phyloP scores from a whole-genome alignment of 2,113 vertebrate species.

The Cardinalis cardinalis region DNA sequence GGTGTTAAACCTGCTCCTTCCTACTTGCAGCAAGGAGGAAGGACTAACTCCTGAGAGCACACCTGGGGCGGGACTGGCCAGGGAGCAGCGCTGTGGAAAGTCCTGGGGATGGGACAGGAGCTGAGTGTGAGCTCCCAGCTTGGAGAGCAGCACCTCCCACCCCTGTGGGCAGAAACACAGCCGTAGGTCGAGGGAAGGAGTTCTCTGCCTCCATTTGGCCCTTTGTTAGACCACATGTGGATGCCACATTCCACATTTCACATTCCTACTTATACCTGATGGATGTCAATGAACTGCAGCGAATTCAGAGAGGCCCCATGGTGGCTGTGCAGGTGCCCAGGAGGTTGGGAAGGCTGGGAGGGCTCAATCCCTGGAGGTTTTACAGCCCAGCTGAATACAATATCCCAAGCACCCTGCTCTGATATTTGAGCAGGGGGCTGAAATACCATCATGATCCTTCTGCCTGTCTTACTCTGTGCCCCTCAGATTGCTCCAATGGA shows the following conservation, averaged over 20 bases:
- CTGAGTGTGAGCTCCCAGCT: not conserved
- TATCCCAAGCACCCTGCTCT: not conserved
- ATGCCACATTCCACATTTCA: not conserved
- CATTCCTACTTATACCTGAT: not conserved
- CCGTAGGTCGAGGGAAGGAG: fast-evolving
- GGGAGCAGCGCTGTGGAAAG: not conserved
- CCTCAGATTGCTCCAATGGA: not conserved
- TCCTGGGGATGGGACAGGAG: not conserved
- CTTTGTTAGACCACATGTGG: fast-evolving
- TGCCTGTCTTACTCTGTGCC: not conserved
- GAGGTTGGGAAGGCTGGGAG: not conserved
- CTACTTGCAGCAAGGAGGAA: not conserved
- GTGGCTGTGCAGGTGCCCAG: not conserved
- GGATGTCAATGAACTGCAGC: fast-evolving
- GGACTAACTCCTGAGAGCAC: not conserved
- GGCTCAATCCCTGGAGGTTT: not conserved
- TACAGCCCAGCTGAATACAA: not conserved
- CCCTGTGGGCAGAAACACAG: fast-evolving
- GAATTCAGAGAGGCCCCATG: not conserved
- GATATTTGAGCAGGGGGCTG: not conserved
- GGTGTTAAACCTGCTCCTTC: not conserved
- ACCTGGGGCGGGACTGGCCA: not conserved
- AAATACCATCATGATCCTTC: not conserved
- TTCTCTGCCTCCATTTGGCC: not conserved
- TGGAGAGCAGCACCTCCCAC: not conserved